Percentiles rank a stretch among this genome's conserved stretches.
These are phyloP conservation scores for Amphipyra tragopoginis DNA, from an alignment of 2,888 invertebrate species.

Conservation along the genomic window DNA sequence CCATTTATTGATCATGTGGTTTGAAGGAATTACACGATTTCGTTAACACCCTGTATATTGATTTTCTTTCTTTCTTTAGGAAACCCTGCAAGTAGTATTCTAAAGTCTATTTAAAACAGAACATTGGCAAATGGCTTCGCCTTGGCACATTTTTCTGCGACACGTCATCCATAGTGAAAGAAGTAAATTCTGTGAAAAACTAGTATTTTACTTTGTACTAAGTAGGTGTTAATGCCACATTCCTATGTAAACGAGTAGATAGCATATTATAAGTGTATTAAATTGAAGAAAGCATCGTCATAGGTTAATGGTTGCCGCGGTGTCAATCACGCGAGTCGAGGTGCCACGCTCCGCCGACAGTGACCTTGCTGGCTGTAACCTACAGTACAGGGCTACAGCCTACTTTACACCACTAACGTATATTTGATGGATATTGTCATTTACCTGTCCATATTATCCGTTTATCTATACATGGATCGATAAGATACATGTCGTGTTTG, in stretches of 20 bases:
- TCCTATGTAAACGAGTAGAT: slow-evolving; percentile 33
- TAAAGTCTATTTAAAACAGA: too few relatives aligned
- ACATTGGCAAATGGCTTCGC: too few relatives aligned
- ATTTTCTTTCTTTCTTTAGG: too few relatives aligned
- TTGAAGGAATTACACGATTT: too few relatives aligned
- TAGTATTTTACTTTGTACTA: slow-evolving; percentile 12
- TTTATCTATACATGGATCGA: slow-evolving; percentile 51
- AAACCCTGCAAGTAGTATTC: too few relatives aligned
- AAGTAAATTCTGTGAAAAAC: slow-evolving; percentile 7
- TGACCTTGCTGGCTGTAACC: slow-evolving; percentile 73
- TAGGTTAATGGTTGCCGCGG: slow-evolving; percentile 61
- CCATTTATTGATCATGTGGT: too few relatives aligned
- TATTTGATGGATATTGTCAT: slow-evolving; percentile 55
- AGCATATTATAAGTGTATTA: slow-evolving; percentile 53
- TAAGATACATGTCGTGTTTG: slow-evolving; percentile 31
- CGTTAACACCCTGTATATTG: too few relatives aligned
- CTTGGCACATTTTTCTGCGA: too few relatives aligned
- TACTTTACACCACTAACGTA: slow-evolving; percentile 60
- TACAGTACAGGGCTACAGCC: slow-evolving; percentile 48
- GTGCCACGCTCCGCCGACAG: slow-evolving; percentile 61
- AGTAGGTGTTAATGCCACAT: slow-evolving; percentile 35
- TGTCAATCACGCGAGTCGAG: slow-evolving; percentile 70
- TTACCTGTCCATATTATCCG: slow-evolving; percentile 29
- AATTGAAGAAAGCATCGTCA: slow-evolving; percentile 61
- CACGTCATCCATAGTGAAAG: too few relatives aligned